Evolutionary conservation across 2,797 vertebrate genomes (phyloP).

Genomic region (Borostomias antarcticus): DNA sequence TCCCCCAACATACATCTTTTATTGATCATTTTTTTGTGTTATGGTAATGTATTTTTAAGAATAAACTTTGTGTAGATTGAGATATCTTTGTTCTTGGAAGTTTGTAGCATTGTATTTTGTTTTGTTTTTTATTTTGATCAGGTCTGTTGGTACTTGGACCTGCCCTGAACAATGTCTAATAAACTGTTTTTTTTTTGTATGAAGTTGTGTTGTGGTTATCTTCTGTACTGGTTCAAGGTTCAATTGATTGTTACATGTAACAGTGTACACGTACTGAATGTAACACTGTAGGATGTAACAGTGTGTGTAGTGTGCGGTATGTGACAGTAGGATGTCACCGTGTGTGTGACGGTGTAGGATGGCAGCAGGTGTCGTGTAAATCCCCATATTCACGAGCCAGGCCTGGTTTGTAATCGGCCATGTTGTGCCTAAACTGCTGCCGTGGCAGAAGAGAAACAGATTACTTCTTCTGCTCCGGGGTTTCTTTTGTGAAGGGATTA

Average conservation of each 20-base stretch:
- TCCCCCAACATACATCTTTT: conserved; percentile 65
- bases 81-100: conserved; percentile 71
- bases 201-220: conserved; percentile 29
- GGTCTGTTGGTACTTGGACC: conserved; percentile 79
- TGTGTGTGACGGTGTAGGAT: too few relatives aligned
- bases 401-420: background rate
- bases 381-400: background rate
- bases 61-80: conserved; percentile 80
- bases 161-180: conserved; percentile 79
- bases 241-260: too few relatives aligned
- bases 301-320: too few relatives aligned
- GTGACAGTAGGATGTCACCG: too few relatives aligned
- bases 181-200: conserved; percentile 76
- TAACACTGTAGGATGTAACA: too few relatives aligned
- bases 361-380: background rate
- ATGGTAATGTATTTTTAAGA: conserved; percentile 83
- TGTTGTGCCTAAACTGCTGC: conserved; percentile 5
- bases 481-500: conserved; percentile 58
- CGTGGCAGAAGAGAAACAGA: conserved; percentile 32
- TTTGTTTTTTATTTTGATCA: conserved; percentile 48
- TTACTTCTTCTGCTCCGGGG: conserved; percentile 25
- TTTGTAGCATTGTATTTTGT: conserved; percentile 75
- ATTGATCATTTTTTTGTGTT: conserved; percentile 69
- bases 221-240: background rate
- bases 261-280: too few relatives aligned